Conservation (phyloP, 2,113 vertebrate species). For the Marmota monax region DNA sequence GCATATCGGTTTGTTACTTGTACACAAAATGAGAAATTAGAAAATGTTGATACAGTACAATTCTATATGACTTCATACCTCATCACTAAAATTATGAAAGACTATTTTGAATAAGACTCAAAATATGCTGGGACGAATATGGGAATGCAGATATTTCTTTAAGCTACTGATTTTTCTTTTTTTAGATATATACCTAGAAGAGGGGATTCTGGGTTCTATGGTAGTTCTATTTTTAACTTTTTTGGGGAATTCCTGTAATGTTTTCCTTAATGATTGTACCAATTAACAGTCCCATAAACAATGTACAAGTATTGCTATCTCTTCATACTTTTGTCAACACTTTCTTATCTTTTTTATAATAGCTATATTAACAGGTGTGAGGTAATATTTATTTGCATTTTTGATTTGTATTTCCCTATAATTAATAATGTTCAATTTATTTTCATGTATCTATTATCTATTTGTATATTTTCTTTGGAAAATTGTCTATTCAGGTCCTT, state of each 20-base stretch:
- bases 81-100: slow-evolving; percentile 16
- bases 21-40: slow-evolving; percentile 15
- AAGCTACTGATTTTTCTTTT: not conserved
- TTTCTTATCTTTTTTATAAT: not conserved
- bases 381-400: not conserved
- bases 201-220: not conserved
- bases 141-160: not conserved
- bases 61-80: slow-evolving; percentile 1
- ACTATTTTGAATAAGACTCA: not conserved
- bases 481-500: not conserved
- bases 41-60: not conserved
- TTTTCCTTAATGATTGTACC: not conserved
- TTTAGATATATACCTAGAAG: not conserved
- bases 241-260: not conserved
- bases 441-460: not conserved
- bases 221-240: not conserved
- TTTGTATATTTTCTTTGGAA: not conserved
- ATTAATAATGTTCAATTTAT: not conserved
- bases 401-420: not conserved
- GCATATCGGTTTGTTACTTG: not conserved
- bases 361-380: not conserved
- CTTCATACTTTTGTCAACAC: not conserved
- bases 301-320: not conserved
- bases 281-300: not conserved
- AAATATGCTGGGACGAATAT: not conserved